Evolutionary conservation across 2,113 vertebrate species (phyloP), one percentile per base, ranked within the genome.

Genomic region (Polypterus bichir): DNA sequence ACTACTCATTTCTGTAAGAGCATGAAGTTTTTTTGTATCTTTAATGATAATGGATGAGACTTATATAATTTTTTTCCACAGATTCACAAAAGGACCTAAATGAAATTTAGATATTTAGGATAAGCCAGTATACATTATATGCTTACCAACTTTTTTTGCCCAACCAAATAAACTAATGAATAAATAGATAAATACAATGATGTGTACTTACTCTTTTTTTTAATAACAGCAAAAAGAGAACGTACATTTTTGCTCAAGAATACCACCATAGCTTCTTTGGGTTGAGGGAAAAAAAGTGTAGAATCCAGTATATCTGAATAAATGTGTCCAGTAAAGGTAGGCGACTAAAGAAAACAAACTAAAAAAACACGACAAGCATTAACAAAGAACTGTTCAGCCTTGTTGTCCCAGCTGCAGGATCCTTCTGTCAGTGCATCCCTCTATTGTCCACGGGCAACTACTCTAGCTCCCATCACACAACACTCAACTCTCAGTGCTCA

Each of bases 191-290:
- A 11, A 45, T 4, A 47, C 58, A 59, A 7, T 4, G 9, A 10
- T 6, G 6, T 59, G 68, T 71, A 89, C 92, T 94, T 77, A 95
- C 91, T 89, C 81, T 88, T 92, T 78, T 91, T 94, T 79, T 93
- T 96, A 86, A 95, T 94, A 77, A 92, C 71, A 53, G 88, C 86
- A 63, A 94, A 83, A 51, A 94, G 77, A 55, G 79, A 88, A 45
- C 74, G 82, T 71, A 95, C 73, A 68, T 82, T 90, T 75, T 92
- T 89, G 74, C 87, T 89, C 65, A 93, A 77, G 75, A 90, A 87
- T 62, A 94, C 84, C 76, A 97, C 93, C 94, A 97, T 97, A 70
- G 59, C 76, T 77, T 72, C 66, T 59, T n/a, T 55, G 49, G 68
- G 56, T 7, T 6, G 48, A 4, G 9, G 49, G 52, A 45, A 7